These are phyloP conservation scores for Phragmatobia fuliginosa DNA, from an alignment of 2,888 invertebrate genomes.

Conservation along the genomic window DNA sequence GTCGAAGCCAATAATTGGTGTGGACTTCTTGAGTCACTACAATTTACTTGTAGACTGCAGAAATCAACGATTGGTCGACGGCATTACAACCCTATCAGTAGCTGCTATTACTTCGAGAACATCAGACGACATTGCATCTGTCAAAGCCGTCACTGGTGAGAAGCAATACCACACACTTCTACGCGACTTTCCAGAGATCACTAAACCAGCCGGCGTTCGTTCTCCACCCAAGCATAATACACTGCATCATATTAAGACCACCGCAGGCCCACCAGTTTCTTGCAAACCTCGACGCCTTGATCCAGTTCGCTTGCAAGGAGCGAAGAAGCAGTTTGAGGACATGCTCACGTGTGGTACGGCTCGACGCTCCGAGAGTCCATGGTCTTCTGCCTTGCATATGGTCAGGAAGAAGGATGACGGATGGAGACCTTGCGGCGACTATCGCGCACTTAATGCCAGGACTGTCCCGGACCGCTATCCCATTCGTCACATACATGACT, in stretches of 20 bases:
- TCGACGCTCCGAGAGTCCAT: conserved; percentile 4
- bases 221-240: conserved; percentile 25
- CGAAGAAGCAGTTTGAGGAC: background rate
- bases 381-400: conserved; percentile 19
- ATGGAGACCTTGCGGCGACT: conserved; percentile 18
- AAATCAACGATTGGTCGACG: background rate
- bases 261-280: conserved; percentile 33
- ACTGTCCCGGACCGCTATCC: conserved; percentile 17
- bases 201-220: conserved; percentile 13
- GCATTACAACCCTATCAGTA: background rate
- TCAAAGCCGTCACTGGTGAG: conserved; percentile 2
- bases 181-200: conserved; percentile 13
- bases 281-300: conserved; percentile 43
- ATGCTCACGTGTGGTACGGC: background rate
- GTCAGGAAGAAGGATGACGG: conserved; percentile 6
- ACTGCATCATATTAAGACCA: conserved; percentile 34
- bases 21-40: conserved; percentile 15
- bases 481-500: conserved; percentile 3
- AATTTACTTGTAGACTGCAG: background rate
- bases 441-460: conserved; percentile 2
- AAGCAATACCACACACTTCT: background rate
- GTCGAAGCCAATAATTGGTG: conserved; percentile 15
- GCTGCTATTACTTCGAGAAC: background rate
- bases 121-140: conserved; percentile 6
- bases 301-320: background rate